phyloP scores from a whole-genome alignment of 2,888 invertebrate genomes.

The Dastarcus helophoroides region DNA sequence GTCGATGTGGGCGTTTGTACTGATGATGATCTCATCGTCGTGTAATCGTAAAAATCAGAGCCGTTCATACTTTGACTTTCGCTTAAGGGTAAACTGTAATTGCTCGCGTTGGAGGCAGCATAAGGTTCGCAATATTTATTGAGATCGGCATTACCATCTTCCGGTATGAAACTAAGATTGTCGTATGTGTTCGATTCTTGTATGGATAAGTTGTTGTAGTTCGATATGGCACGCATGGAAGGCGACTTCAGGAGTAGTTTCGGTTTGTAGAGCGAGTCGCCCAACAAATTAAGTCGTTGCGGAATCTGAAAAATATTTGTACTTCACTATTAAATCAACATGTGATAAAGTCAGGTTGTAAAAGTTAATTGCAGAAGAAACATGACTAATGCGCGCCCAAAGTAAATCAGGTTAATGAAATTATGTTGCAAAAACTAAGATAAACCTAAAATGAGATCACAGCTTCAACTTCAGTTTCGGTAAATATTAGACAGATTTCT shows the following conservation, averaged over 20 bases:
- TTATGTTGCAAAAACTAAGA: too few species aligned
- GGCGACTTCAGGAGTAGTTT: conserved; percentile 28
- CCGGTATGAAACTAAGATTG: conserved; percentile 25
- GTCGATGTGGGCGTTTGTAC: conserved; percentile 21
- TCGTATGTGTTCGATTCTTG: conserved; percentile 21
- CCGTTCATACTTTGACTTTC: conserved; percentile 18
- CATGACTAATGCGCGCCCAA: too few species aligned
- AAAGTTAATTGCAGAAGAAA: too few species aligned
- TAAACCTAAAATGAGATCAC: too few species aligned
- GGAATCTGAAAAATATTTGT: too few species aligned
- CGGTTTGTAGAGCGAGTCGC: conserved; percentile 19
- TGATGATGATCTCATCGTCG: conserved; percentile 25
- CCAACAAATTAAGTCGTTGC: too few species aligned
- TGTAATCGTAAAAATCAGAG: conserved; percentile 25
- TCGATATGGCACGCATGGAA: conserved; percentile 31
- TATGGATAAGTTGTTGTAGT: conserved; percentile 31
- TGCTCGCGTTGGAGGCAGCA: conserved; percentile 11
- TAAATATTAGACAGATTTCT: too few species aligned
- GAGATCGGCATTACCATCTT: conserved; percentile 15
- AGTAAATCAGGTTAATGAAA: too few species aligned
- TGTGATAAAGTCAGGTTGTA: too few species aligned
- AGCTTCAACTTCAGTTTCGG: too few species aligned
- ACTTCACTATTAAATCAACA: too few species aligned
- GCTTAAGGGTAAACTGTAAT: too few species aligned
- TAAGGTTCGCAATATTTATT: conserved; percentile 18